Base-by-base conservation (phyloP, 1,140 invertebrate species). In the Oreohelix idahoensis region DNA sequence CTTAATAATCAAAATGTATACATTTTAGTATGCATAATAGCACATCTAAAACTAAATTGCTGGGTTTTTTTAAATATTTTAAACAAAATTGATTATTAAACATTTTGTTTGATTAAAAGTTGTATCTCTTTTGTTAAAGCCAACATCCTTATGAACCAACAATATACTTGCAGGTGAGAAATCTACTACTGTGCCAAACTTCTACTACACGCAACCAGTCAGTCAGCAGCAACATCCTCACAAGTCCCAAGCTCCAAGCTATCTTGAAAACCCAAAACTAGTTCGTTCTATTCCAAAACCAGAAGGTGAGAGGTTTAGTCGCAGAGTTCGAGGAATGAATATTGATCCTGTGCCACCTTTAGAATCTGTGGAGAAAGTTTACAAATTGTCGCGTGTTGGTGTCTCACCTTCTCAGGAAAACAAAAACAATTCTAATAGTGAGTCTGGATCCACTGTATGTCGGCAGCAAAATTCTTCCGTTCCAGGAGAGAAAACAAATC, bases 281-380 rank as follows among this genome's bases (percentile, higher is more conserved):
- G 26, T 23, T 32, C 76, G 71, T 71, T 58, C 69, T 51, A 79
- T 77, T 13, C 78, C 70, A 17, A 39, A 74, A 77, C 86, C 84
- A 29, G 82, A 82, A 39, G 77, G 69, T 36, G 45, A 83, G 10
- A 84, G 90, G n/a, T 86, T 79, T 42, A 91, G 90, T 84, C 87
- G 89, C 17, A 83, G 90, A 58, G 84, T 90, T 4, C 84, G 88
- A 39, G 90, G 90, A 0, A 77, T 88, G 35, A 85, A 89, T 0
- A 85, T 84, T 17, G 88, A 88, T 39, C 35, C 80, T 29, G 71
- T 73, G 17, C 70, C 86, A 8, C 81, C 87, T 32, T 71, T 89
- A 73, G 87, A 89, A 74, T 35, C 83, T 13, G 85, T 88, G 36
- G 88, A 89, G 66, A 82, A 82, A 63, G 80, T 80, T 36, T 80